Evolutionary conservation across 2,888 invertebrate species (phyloP), one percentile per base, ranked within the genome.

Genomic region (Galerucella calmariensis): DNA sequence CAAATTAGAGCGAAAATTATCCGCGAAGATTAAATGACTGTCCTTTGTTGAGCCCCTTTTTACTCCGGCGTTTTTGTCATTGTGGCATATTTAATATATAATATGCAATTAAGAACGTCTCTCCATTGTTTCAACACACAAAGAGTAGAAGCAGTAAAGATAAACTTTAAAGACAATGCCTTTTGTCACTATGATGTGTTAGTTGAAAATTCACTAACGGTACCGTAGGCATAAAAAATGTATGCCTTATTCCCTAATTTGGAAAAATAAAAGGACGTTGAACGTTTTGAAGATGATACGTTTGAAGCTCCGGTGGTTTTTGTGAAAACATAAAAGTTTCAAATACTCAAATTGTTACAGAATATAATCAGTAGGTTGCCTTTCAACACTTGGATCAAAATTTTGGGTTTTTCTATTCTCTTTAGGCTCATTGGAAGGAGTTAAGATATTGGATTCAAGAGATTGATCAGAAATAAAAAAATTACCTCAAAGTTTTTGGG

Each of bases 71-170:
- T 81, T 82, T 82, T 81, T 79, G 80, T 80, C 78, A 79, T 79
- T 82, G 82, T 84, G 83, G 81, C 83, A 84, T 85, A 84, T 85
- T 85, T 85, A 84, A 84, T 84, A 82, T 83, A 83, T 83, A 84
- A 85, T 85, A 83, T 83, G 82, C 84, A 84, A 84, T 85, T 84
- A 84, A 83, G 83, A 82, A 83, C 81, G 82, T 82, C 82, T 81
- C 73, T 61, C 83, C 78, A 84, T 84, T 85, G 84, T 84, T 82
- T 80, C 66, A 74, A n/a, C 70, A 78, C 81, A 81, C 80, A 81
- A 78, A 82, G 81, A 80, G 81, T 79, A 79, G 81, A 82, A 83
- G 82, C 80, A 83, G 81, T 79, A 77, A 78, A 83, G 83, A 84
- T 84, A 84, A 85, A 84, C 83, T 85, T 84, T 71, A 81, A 81